Conservation (phyloP, 2,113 vertebrate genomes). For the Mormyrus lacerda region DNA sequence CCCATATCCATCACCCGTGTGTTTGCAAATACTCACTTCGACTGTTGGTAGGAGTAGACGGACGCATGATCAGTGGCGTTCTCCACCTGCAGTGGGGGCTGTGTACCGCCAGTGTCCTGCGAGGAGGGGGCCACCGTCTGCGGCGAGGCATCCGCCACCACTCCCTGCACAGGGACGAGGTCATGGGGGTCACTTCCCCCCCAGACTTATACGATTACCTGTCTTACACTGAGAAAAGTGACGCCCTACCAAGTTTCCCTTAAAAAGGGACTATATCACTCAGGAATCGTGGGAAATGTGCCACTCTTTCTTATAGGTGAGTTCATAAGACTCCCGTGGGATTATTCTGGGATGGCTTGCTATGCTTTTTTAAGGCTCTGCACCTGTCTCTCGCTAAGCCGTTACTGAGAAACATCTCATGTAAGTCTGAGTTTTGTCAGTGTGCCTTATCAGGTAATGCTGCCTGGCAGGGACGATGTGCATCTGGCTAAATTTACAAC, state of each 20-base stretch:
- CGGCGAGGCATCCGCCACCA: slow-evolving; percentile 88
- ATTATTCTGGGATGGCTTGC: not conserved
- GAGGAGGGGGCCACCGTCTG: slow-evolving; percentile 89
- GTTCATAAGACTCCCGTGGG: not conserved
- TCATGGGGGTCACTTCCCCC: slow-evolving; percentile 22
- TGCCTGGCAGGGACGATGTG: not conserved
- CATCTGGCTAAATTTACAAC: not conserved
- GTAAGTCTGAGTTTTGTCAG: not conserved
- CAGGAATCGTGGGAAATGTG: not conserved
- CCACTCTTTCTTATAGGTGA: not conserved
- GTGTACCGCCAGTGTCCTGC: slow-evolving; percentile 78
- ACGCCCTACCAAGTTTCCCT: not conserved
- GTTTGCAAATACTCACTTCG: slow-evolving; percentile 71
- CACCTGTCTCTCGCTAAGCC: not conserved
- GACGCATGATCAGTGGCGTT: slow-evolving; percentile 77
- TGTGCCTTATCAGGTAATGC: not conserved
- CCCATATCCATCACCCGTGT: not conserved
- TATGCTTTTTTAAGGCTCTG: not conserved
- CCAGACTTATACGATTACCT: not conserved
- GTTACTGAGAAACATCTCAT: not conserved
- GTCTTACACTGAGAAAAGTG: not conserved
- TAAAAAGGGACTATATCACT: not conserved
- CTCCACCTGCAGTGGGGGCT: slow-evolving; percentile 92
- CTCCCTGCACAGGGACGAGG: slow-evolving; percentile 67
- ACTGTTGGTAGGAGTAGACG: slow-evolving; percentile 86